Evolutionary conservation across 2,888 invertebrate species (phyloP).

Genomic region (Nudaria mundana): DNA sequence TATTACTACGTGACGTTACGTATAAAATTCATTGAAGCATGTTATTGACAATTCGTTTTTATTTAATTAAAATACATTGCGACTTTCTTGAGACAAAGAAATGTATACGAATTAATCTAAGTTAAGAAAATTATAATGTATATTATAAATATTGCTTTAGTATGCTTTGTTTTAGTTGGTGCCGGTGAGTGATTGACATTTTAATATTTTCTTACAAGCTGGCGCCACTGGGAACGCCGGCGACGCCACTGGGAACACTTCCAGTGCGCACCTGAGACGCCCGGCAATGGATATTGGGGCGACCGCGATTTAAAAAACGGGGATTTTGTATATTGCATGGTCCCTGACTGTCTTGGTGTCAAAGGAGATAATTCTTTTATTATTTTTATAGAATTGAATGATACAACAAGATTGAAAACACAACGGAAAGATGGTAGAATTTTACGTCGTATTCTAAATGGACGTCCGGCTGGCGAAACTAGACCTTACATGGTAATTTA

Average conservation of each 20-base stretch:
- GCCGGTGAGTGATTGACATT: slow-evolving; percentile 9
- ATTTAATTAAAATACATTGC: not conserved
- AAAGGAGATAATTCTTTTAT: too few relatives aligned
- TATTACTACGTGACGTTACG: not conserved
- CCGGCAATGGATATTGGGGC: too few relatives aligned
- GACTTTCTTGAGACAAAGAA: not conserved
- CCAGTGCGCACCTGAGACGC: too few relatives aligned
- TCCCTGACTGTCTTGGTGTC: too few relatives aligned
- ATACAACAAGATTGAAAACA: not conserved
- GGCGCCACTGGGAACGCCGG: too few relatives aligned
- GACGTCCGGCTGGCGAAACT: slow-evolving; percentile 46
- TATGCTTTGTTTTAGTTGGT: not conserved
- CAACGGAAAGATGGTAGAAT: not conserved
- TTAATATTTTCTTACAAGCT: too few relatives aligned
- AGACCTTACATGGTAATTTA: slow-evolving; percentile 56
- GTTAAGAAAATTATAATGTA: slow-evolving; percentile 2
- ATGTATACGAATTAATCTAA: not conserved
- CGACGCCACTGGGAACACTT: too few relatives aligned
- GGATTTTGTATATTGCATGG: too few relatives aligned
- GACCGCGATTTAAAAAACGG: too few relatives aligned
- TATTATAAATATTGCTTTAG: not conserved
- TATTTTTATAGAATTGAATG: not conserved
- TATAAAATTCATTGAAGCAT: slow-evolving; percentile 18
- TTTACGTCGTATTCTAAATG: slow-evolving; percentile 53
- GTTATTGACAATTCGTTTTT: slow-evolving; percentile 13